Conservation (phyloP, 2,113 vertebrate species). For the Microtus pennsylvanicus region DNA sequence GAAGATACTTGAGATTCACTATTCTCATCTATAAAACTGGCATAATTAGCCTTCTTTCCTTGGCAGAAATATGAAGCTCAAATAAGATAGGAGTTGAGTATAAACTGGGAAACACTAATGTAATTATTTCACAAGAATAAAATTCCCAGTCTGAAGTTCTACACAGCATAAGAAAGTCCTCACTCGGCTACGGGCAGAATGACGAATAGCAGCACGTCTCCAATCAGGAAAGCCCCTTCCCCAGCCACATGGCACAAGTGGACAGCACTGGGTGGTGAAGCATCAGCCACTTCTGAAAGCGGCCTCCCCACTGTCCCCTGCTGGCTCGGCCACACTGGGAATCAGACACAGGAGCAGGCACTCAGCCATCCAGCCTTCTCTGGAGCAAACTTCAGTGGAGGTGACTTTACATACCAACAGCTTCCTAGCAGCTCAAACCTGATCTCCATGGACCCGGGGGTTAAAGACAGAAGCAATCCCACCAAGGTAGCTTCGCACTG, state of each 20-base stretch:
- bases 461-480: slow-evolving; percentile 51
- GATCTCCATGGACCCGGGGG: slow-evolving; percentile 24
- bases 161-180: slow-evolving; percentile 50
- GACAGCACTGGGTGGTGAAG: background rate
- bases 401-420: slow-evolving; percentile 57
- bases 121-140: background rate
- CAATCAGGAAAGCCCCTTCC: background rate
- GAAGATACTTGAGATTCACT: background rate
- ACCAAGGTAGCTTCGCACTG: background rate
- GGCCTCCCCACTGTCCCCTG: background rate
- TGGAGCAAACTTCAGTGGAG: slow-evolving; percentile 58
- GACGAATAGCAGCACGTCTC: slow-evolving; percentile 2
- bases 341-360: slow-evolving; percentile 29
- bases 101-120: background rate
- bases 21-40: slow-evolving; percentile 35
- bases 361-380: background rate
- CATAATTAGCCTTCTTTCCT: background rate
- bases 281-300: background rate
- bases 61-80: background rate
- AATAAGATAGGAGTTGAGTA: slow-evolving; percentile 20
- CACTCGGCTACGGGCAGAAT: background rate
- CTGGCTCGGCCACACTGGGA: slow-evolving; percentile 32
- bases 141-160: slow-evolving; percentile 32
- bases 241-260: background rate
- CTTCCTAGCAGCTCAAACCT: slow-evolving; percentile 60